A percentile compares a stretch with the other conserved stretches of the same genome.
Conservation (phyloP, 2,113 vertebrate species). For the Prolemur simus region DNA sequence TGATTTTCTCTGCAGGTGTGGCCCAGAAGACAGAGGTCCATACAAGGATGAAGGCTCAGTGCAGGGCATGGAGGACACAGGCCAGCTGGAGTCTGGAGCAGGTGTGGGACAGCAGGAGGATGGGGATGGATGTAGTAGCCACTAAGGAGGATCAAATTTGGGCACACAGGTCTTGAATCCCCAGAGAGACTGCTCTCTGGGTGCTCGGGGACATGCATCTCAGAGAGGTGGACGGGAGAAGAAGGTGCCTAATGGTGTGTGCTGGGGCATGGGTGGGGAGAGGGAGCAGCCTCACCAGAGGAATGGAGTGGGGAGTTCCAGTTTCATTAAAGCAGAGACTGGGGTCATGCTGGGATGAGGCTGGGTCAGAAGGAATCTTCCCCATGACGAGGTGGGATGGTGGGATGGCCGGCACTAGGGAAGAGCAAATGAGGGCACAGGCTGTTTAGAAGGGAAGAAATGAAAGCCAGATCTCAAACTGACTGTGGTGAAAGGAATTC, state of each 20-base stretch:
- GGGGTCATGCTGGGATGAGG: not conserved
- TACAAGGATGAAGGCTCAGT: not conserved
- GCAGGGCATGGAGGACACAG: not conserved
- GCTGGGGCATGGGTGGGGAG: not conserved
- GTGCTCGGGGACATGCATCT: not conserved
- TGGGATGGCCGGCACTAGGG: not conserved
- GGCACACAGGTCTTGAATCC: not conserved
- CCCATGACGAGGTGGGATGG: not conserved
- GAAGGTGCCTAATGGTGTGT: not conserved
- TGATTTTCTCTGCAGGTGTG: not conserved
- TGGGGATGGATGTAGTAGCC: not conserved
- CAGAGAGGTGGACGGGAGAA: not conserved
- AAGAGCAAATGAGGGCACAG: not conserved
- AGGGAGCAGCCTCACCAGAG: not conserved
- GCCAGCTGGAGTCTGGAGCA: not conserved
- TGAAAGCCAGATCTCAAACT: not conserved
- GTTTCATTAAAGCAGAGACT: not conserved
- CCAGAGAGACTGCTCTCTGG: not conserved
- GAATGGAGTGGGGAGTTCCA: not conserved
- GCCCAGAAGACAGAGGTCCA: not conserved
- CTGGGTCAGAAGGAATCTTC: not conserved
- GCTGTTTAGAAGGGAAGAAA: not conserved
- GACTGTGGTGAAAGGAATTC: not conserved
- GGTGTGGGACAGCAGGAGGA: not conserved
- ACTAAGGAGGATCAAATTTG: not conserved